phyloP scores from a whole-genome alignment of 2,113 vertebrate genomes.

The Anser brachyrhynchus region DNA sequence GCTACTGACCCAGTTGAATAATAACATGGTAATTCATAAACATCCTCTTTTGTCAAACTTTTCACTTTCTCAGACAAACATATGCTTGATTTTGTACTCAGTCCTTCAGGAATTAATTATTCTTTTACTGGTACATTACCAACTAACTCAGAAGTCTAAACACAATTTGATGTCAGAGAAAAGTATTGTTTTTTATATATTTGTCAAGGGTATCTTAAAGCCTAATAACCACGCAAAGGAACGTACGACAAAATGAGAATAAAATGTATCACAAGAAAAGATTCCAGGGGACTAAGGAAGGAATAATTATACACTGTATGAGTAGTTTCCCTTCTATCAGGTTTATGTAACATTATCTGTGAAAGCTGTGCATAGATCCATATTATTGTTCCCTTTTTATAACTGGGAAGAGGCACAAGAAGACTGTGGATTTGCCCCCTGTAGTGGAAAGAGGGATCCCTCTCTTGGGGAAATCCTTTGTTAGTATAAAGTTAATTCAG shows the following conservation, averaged over 20 bases:
- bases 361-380: neutral
- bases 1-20: neutral
- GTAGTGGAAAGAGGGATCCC: neutral
- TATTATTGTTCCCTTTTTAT: neutral
- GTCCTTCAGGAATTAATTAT: slow-evolving; percentile 39
- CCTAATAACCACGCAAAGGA: slow-evolving; percentile 13
- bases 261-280: slow-evolving; percentile 7
- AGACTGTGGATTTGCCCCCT: neutral
- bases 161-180: slow-evolving; percentile 1
- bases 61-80: neutral
- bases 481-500: neutral
- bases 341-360: neutral
- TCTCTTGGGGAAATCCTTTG: neutral
- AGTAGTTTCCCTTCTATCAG: neutral
- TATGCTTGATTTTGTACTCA: slow-evolving; percentile 8
- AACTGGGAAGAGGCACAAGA: neutral
- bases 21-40: slow-evolving; percentile 15
- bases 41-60: slow-evolving; percentile 30
- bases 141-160: slow-evolving; percentile 20
- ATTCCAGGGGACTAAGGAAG: neutral
- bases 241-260: neutral
- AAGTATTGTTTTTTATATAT: slow-evolving; percentile 36
- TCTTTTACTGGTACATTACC: slow-evolving; percentile 31
- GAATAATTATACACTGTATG: neutral
- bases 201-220: slow-evolving; percentile 44